Evolutionary conservation across 92 coral and sea anemone genomes (phyloP).

Genomic region (Heteractis magnifica): DNA sequence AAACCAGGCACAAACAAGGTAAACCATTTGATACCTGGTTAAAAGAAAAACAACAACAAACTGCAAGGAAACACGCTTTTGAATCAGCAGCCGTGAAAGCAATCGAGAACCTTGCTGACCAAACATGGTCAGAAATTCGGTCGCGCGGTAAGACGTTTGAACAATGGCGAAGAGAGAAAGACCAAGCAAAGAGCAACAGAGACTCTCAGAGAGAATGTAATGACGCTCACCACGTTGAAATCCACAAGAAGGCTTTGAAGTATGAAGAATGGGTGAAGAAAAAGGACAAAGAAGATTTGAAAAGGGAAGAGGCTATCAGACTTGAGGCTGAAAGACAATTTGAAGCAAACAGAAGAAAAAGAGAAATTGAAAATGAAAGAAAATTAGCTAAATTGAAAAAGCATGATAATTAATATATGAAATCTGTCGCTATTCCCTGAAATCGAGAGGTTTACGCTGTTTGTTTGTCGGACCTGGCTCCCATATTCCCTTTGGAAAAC

Average conservation of each 20-base stretch:
- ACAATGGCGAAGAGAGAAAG: slow-evolving; percentile 22
- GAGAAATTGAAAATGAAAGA: not conserved
- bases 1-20: not conserved
- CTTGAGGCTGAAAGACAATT: not conserved
- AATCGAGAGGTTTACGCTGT: no score
- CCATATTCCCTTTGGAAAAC: no score
- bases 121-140: slow-evolving; percentile 1
- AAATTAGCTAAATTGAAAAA: not conserved
- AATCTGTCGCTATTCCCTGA: not conserved
- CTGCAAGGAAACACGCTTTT: not conserved
- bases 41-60: slow-evolving; percentile 16
- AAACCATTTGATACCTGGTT: slow-evolving; percentile 23
- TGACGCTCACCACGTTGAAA: not conserved
- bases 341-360: slow-evolving; percentile 4
- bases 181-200: not conserved
- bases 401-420: not conserved
- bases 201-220: not conserved
- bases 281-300: slow-evolving; percentile 22
- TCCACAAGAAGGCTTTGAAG: slow-evolving; percentile 9
- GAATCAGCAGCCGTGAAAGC: slow-evolving; percentile 8
- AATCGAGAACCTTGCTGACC: slow-evolving; percentile 7
- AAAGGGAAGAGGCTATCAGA: slow-evolving; percentile 14
- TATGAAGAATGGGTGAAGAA: slow-evolving; percentile 29
- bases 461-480: no score
- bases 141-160: slow-evolving; percentile 19